Percentiles rank a stretch among this genome's conserved stretches.
Evolutionary conservation across 2,888 invertebrate genomes (phyloP).

Genomic region (Chelonus formosanus): DNA sequence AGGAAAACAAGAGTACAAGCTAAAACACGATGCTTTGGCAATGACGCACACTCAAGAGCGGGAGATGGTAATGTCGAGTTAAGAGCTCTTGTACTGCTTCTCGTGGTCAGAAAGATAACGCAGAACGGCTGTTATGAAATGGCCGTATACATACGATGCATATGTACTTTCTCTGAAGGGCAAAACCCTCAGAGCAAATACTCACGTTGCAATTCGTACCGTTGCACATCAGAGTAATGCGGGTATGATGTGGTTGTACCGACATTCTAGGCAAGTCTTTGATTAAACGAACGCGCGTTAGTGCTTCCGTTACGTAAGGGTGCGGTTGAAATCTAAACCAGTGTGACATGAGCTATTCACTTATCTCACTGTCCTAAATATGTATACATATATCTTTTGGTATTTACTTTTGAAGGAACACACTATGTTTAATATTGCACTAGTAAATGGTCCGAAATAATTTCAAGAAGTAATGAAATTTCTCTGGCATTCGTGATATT

Average conservation of each 20-base stretch:
- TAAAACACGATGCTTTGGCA: conserved; percentile 9
- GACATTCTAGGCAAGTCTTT: conserved; percentile 36
- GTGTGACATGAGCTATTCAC: conserved; percentile 30
- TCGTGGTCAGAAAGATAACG: conserved; percentile 36
- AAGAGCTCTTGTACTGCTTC: conserved; percentile 30
- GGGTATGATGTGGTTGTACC: conserved; percentile 33
- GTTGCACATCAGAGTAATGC: conserved; percentile 33
- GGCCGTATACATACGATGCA: conserved; percentile 23
- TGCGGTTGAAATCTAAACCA: conserved; percentile 33
- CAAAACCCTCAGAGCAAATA: conserved; percentile 13
- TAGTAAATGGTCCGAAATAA: no score
- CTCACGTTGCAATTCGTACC: conserved; percentile 15
- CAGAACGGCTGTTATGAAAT: conserved; percentile 36
- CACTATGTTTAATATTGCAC: no score
- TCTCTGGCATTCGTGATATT: no score
- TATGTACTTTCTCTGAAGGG: conserved; percentile 4
- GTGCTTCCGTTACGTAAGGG: conserved; percentile 33
- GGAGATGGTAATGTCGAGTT: conserved; percentile 27
- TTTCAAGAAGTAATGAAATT: no score
- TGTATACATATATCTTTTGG: not conserved
- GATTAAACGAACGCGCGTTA: conserved; percentile 33
- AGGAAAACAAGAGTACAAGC: no score
- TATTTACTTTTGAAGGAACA: no score
- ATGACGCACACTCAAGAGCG: conserved; percentile 11
- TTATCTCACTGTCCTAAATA: not conserved